A percentile compares a stretch with the other conserved stretches of the same genome.
Evolutionary conservation across 2,888 invertebrate genomes (phyloP).

Genomic region (Saturnia japonica): DNA sequence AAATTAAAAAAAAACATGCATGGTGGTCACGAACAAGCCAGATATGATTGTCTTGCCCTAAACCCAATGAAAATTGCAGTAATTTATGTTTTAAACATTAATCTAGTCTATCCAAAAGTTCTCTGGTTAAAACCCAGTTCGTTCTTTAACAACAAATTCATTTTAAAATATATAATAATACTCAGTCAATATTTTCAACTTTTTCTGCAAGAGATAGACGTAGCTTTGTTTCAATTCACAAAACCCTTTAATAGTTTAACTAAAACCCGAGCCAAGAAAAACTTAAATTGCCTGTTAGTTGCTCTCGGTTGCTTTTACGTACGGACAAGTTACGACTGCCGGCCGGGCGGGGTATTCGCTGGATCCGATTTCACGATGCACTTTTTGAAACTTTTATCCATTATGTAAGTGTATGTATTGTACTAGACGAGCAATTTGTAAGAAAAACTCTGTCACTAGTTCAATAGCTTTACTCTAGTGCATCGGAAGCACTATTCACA

Average conservation of each 20-base stretch:
- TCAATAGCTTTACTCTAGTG: neutral
- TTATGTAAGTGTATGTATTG: too few species aligned
- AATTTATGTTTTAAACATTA: too few species aligned
- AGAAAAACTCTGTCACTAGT: neutral
- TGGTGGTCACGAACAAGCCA: too few species aligned
- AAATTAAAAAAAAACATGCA: too few species aligned
- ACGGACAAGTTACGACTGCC: conserved; percentile 49
- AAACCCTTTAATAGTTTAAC: conserved; percentile 12
- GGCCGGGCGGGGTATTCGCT: conserved; percentile 35
- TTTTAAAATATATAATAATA: neutral
- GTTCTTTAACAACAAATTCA: too few species aligned
- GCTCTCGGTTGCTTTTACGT: conserved; percentile 38
- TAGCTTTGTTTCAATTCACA: neutral
- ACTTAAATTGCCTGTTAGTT: conserved; percentile 74
- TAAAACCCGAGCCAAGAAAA: conserved; percentile 42
- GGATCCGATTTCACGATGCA: conserved; percentile 42
- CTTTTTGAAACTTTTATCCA: conserved; percentile 25
- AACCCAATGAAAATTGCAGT: too few species aligned
- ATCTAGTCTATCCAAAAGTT: too few species aligned
- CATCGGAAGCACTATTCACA: neutral
- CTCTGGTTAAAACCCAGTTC: too few species aligned
- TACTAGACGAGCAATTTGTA: neutral
- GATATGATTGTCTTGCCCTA: too few species aligned
- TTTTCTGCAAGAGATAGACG: neutral
- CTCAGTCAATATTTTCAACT: neutral